Base-by-base conservation (phyloP, 2,888 invertebrate genomes). In the Drosophila seclusa region DNA sequence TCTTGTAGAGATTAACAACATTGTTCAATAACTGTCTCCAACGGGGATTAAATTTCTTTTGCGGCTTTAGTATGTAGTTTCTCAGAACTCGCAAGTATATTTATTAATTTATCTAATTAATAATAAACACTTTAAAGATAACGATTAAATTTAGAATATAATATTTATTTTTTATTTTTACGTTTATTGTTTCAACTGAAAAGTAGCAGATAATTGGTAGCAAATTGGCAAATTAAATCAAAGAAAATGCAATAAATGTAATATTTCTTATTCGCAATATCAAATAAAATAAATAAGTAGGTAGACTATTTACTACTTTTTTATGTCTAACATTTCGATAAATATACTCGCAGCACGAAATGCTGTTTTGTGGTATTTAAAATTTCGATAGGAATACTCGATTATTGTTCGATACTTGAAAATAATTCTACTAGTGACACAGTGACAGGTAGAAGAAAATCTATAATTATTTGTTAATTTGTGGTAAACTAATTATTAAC, bases 381-480 rank as follows among this genome's bases (percentile, higher is more conserved):
- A 7, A 2, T 29, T 27, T 68, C 57, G 57, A 69, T 68, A 31
- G 40, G 2, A 34, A n/a, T 48, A 73, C 32, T 70, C 76, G 59
- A 38, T 55, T 38, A 61, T 61, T n/a, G 4, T 5, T 27, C 29
- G 59, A 68, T 40, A 38, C 29, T 34, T 24, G 38, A 27, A 29
- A 49, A 32, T 53, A 65, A 65, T 64, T 73, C 59, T 42, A 57
- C 52, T 16, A 73, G 77, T 77, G 66, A 78, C 65, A 71, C 63
- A 78, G 81, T 78, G 81, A 78, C 78, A 78, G 81, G 78, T 78
- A 81, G 65, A 52, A 57, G 34, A 78, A 80, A 77, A 61, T 54
- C 64, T 38, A 62, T 61, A 59, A 52, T 55, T 48, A 59, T 53
- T 32, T 42, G 8, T 52, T 48, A 49, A 64, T 34, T 57, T 27